Base-by-base conservation (phyloP, 2,113 vertebrate genomes). In the Upupa epops region DNA sequence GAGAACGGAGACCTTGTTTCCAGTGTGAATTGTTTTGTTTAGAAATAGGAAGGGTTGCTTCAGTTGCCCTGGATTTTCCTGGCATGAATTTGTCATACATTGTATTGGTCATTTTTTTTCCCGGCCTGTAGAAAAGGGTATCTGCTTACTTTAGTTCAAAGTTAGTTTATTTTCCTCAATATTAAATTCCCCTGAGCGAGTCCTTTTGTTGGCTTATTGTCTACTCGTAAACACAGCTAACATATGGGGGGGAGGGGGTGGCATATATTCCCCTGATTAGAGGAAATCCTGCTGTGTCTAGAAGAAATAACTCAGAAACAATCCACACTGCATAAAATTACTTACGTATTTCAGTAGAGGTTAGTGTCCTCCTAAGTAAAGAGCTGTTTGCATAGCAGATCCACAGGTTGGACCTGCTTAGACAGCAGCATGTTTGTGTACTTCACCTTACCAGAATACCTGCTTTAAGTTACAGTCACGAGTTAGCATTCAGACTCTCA, bases 381-480 rank as follows among this genome's bases (percentile, higher is more conserved):
- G 70, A 2, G 71, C 63, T 81, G 66, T 91, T 97, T 90, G 87
- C 84, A 58, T 69, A 79, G 83, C 18, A 60, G 87, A 71, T 73
- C 60, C 89, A 90, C 94, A 94, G 88, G 92, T 91, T 91, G 90
- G 89, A 95, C 94, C 83, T 95, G 89, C 83, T 82, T 74, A 87
- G 90, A 93, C 70, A 61, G 85, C 91, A 72, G 73, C 74, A 66
- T 78, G 95, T 86, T 94, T 72, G 42, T 89, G 88, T 28, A 22
- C 78, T 78, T 89, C 25, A 66, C 72, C 45, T 80, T 87, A 83
- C 68, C 68, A 90, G 80, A 89, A 90, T 88, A 94, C 93, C 94
- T 92, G 74, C 89, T 88, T 80, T 74, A 65, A 88, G 90, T 90
- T 86, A 66, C n/a, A 70, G 16, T 69, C 51, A 9, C 48, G 90